Evolutionary conservation across 35 echinoderm and acorn worm species (phyloP), one percentile per base, ranked within the genome.

Genomic region (Apostichopus parvimensis): DNA sequence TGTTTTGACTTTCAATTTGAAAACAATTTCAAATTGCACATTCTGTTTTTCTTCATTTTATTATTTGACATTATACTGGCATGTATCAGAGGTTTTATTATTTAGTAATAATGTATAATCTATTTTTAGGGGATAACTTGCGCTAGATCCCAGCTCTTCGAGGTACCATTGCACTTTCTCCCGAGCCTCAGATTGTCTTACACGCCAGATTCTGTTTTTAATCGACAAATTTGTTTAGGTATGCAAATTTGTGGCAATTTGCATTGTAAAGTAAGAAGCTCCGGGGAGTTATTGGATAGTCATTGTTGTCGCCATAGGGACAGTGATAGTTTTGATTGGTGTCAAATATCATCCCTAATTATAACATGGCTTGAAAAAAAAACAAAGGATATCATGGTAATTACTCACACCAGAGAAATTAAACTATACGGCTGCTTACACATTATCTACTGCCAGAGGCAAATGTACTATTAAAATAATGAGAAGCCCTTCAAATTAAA

Each of bases 301-400:
- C 71, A 75, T 75, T 75, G 71, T 18, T 18, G 21, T 75, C 71
- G 71, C 71, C 20, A 75, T n/a, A 22, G 71, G 71, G 71, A 75
- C 20, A 7, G 15, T 75, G 71, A 75, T 75, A 22, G 14, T 22
- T 22, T 75, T 75, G 11, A 75, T 75, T 75, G 71, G 71, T 75
- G 6, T 75, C 71, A 75, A 75, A 75, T 75, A 75, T 18, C 71
- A 75, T 22, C 7, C 71, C 71, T 75, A 75, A 75, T 75, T 75
- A 75, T 20, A 75, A 75, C 71, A 20, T 22, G n/a, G 71, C 71
- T 75, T 75, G 71, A 45, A 2, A 0, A 22, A 20, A 6, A 75
- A 75, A 75, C 71, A 75, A 18, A 5, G 71, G 71, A 75, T 75
- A 75, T 75, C 71, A 14, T 14, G n/a, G 71, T 75, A 22, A 75